Conservation (phyloP, 2,888 invertebrate species). For the Dorcus parallelipipedus region DNA sequence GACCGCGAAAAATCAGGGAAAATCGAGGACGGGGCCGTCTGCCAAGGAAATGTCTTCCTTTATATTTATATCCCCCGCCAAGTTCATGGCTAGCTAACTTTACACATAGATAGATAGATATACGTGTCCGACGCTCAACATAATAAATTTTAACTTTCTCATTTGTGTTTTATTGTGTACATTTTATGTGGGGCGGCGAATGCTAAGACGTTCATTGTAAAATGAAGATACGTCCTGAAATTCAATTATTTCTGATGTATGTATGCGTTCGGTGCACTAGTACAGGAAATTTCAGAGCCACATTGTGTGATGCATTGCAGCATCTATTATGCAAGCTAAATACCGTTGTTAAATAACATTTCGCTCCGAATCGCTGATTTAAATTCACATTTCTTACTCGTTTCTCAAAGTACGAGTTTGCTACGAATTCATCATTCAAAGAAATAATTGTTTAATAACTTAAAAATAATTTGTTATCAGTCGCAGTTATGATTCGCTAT, state of each 20-base stretch:
- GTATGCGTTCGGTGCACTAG: no score
- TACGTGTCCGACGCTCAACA: conserved; percentile 1
- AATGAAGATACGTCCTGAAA: not conserved
- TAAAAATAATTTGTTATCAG: no score
- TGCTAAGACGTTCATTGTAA: not conserved
- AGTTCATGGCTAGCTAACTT: conserved; percentile 19
- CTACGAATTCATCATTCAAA: no score
- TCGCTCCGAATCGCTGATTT: no score
- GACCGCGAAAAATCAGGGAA: conserved; percentile 5
- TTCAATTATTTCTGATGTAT: not conserved
- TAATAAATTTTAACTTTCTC: not conserved
- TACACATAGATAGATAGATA: conserved; percentile 4
- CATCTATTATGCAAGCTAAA: no score
- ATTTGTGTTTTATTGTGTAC: not conserved
- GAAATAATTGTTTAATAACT: no score
- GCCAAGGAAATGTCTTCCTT: not conserved
- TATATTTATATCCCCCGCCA: conserved; percentile 7
- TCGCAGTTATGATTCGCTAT: no score
- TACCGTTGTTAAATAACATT: no score
- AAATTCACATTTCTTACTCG: no score
- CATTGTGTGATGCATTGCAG: no score
- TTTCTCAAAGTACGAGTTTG: no score
- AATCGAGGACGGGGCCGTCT: not conserved
- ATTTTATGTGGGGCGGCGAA: not conserved
- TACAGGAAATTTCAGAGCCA: no score